Percentiles rank a stretch among this genome's conserved stretches.
These are phyloP conservation scores for Drosophila yooni DNA, from an alignment of 2,888 invertebrate genomes.

Conservation along the genomic window DNA sequence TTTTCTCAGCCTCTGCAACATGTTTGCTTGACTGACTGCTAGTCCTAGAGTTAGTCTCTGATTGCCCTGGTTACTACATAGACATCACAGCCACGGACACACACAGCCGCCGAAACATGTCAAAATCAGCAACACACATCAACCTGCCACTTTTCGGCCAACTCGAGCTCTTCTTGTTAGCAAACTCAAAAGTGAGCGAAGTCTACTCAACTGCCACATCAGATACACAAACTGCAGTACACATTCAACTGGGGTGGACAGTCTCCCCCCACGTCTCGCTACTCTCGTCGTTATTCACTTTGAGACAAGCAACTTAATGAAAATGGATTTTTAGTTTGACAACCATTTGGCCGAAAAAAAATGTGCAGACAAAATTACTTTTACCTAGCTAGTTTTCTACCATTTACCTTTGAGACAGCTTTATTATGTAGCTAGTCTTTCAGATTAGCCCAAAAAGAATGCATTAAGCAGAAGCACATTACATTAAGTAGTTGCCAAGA, in stretches of 20 bases:
- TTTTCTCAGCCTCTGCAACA: conserved; percentile 30
- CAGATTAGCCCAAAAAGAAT: not conserved
- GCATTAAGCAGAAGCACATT: not conserved
- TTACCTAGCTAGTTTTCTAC: not conserved
- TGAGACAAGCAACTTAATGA: conserved; percentile 53
- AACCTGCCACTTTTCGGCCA: conserved; percentile 43
- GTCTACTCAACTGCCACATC: conserved; percentile 15
- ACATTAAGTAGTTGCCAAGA: not conserved
- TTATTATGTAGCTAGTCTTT: not conserved
- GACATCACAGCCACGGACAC: conserved; percentile 1
- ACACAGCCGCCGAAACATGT: conserved; percentile 21
- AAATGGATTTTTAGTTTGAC: conserved; percentile 61
- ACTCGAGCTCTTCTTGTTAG: not conserved
- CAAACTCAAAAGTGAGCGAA: conserved; percentile 26
- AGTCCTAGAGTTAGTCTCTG: conserved; percentile 2
- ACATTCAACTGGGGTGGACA: not conserved
- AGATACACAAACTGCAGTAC: conserved; percentile 6
- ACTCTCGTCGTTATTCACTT: not conserved
- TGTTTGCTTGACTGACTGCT: conserved; percentile 36
- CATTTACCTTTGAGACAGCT: not conserved
- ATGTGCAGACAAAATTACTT: conserved; percentile 3
- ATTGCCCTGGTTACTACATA: conserved; percentile 45
- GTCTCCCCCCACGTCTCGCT: not conserved
- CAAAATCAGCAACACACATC: conserved; percentile 45
- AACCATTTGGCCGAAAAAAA: not conserved